Evolutionary conservation across 2,113 vertebrate genomes (phyloP), one percentile per base, ranked within the genome.

Genomic region (Aphyosemion australe): DNA sequence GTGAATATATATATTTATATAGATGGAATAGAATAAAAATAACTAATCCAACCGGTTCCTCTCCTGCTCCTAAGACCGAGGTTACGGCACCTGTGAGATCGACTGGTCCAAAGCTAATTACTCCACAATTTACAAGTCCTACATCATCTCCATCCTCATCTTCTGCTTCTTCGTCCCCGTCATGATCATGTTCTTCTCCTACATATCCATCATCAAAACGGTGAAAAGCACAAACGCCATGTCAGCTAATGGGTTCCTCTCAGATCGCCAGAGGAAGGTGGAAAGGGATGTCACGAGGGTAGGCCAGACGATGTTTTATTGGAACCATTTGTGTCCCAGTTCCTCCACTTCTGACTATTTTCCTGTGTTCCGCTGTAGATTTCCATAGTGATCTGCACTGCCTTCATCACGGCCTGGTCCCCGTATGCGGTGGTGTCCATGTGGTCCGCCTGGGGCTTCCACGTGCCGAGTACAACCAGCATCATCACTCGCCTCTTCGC

Each of bases 51-150:
- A 72, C 11, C 10, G 52, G 21, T 46, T 15, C 16, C 15, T 76
- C 12, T 49, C 15, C 0, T 53, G 50, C 41, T 52, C 42, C 53
- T 45, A 64, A 95, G 94, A 94, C 84, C 92, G 90, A 21, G 93
- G 93, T 61, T 95, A 94, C 4, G 93, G 94, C 52, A 95, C 93
- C 4, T 96, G 91, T 84, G 93, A 95, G 80, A 92, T 94, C 73
- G 95, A 95, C 82, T 96, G 95, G 95, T 90, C 93, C 80, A 95
- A 94, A 92, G 94, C 94, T 52, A 95, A 92, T 61, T 95, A 94
- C 77, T 97, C 95, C 60, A 95, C 93, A 21, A 93, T 95, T 81
- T 87, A 94, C 85, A 96, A 96, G 65, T 94, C 92, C 66, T 94
- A 93, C 79, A 94, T 94, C 39, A 37, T 95, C 71, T 94, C 94